phyloP scores from a whole-genome alignment of 2,888 invertebrate genomes.

The Hydrotaea cyrtoneurina region DNA sequence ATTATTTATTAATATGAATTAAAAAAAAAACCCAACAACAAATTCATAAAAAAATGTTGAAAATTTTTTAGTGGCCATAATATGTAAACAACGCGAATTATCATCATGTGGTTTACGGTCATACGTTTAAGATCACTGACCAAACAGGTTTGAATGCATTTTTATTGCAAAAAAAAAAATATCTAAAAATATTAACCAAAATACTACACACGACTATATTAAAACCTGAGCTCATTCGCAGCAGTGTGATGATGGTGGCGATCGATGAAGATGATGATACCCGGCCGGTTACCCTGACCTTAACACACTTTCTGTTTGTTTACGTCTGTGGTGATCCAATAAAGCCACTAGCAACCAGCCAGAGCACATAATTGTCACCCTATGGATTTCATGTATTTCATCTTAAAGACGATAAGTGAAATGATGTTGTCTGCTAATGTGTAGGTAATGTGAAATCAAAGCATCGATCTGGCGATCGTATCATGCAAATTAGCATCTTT shows the following conservation, averaged over 20 bases:
- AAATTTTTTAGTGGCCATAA: conserved; percentile 20
- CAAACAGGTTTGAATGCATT: conserved; percentile 64
- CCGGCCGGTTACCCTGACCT: conserved; percentile 66
- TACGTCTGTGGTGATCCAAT: conserved; percentile 15
- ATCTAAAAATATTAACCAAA: conserved; percentile 41
- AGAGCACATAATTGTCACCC: neutral
- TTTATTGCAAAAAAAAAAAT: conserved; percentile 49
- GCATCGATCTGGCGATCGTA: neutral
- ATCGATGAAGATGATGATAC: conserved; percentile 45
- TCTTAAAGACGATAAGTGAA: conserved; percentile 1
- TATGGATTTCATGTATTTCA: neutral
- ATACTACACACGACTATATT: conserved; percentile 27
- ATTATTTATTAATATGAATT: too few relatives aligned
- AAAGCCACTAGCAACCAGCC: conserved; percentile 24
- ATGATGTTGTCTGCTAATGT: neutral
- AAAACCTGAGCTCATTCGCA: conserved; percentile 31
- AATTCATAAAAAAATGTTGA: neutral
- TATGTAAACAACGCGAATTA: conserved; percentile 45
- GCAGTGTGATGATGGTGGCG: conserved; percentile 29
- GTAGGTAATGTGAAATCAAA: neutral
- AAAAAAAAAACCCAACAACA: neutral
- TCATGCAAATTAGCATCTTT: conserved; percentile 15
- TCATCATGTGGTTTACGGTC: conserved; percentile 55
- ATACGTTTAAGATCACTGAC: conserved; percentile 62
- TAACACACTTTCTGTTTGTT: conserved; percentile 62